Conservation (phyloP, 2,888 invertebrate genomes). For the Watsonalla binaria region DNA sequence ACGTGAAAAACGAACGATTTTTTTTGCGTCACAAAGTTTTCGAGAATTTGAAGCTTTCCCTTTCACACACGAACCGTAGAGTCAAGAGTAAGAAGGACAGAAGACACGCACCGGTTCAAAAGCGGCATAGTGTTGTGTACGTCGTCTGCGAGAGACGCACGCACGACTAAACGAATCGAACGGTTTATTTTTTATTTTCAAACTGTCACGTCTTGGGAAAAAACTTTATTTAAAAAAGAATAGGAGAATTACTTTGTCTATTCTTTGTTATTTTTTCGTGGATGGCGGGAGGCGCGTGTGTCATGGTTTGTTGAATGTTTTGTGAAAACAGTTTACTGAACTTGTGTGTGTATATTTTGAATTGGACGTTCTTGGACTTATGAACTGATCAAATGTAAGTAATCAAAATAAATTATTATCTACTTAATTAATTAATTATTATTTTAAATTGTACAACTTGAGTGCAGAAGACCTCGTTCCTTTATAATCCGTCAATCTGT, state of each 20-base stretch:
- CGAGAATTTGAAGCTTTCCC: constrained; percentile 22
- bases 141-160: constrained; percentile 30
- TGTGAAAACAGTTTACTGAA: no score
- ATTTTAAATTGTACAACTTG: no score
- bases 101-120: constrained; percentile 17
- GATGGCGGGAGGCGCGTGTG: no score
- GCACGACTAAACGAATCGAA: constrained; percentile 46
- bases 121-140: constrained; percentile 32
- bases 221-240: background rate
- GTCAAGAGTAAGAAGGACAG: constrained; percentile 23
- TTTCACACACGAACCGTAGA: constrained; percentile 13
- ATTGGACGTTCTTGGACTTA: no score
- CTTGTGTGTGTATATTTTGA: no score
- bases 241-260: background rate
- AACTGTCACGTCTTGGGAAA: constrained; percentile 13
- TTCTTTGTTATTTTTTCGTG: background rate
- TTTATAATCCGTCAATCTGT: no score
- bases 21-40: constrained; percentile 27
- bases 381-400: no score
- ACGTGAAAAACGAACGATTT: constrained; percentile 19
- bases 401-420: no score
- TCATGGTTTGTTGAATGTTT: no score
- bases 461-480: no score
- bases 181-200: constrained; percentile 19
- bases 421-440: no score